Conservation (phyloP, 1,140 invertebrate genomes). For the Orius laevigatus region DNA sequence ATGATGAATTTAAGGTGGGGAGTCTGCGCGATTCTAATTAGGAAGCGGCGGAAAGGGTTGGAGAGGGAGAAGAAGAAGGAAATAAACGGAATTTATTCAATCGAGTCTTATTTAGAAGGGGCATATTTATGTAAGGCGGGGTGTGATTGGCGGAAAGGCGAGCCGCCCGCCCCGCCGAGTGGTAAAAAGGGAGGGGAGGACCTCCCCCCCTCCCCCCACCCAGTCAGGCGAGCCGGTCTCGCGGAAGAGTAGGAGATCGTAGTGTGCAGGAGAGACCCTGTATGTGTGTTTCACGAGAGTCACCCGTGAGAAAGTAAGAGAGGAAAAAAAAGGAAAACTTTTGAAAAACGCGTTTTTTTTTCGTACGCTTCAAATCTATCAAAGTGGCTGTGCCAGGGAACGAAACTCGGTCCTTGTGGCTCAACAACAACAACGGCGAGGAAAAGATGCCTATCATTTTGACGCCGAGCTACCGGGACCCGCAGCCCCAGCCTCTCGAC, state of each 20-base stretch:
- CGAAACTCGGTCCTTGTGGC: slow-evolving; percentile 18
- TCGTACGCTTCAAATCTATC: background rate
- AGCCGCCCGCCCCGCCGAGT: background rate
- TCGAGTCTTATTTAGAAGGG: slow-evolving; percentile 20
- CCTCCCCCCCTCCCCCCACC: slow-evolving; percentile 8
- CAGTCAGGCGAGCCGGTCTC: background rate
- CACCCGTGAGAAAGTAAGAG: too few species aligned
- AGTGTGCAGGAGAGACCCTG: background rate
- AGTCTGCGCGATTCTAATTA: too few species aligned
- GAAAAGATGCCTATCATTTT: slow-evolving; percentile 19
- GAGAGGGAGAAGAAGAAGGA: slow-evolving; percentile 15
- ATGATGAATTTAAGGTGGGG: too few species aligned
- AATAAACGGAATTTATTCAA: slow-evolving; percentile 23
- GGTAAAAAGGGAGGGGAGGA: background rate
- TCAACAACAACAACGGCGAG: slow-evolving; percentile 21
- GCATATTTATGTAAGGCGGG: slow-evolving; percentile 20
- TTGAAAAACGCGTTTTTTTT: too few species aligned
- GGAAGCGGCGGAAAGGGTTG: background rate
- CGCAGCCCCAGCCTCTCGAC: slow-evolving; percentile 20
- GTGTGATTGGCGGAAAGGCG: slow-evolving; percentile 17
- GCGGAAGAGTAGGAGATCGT: background rate
- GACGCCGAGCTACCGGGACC: slow-evolving; percentile 14
- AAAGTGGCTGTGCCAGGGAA: slow-evolving; percentile 5
- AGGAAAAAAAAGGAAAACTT: too few species aligned
- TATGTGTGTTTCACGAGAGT: slow-evolving; percentile 3